Evolutionary conservation across 37 sponge, comb jelly and placozoan genomes (phyloP).

Genomic region (Oscarella lobularis): DNA sequence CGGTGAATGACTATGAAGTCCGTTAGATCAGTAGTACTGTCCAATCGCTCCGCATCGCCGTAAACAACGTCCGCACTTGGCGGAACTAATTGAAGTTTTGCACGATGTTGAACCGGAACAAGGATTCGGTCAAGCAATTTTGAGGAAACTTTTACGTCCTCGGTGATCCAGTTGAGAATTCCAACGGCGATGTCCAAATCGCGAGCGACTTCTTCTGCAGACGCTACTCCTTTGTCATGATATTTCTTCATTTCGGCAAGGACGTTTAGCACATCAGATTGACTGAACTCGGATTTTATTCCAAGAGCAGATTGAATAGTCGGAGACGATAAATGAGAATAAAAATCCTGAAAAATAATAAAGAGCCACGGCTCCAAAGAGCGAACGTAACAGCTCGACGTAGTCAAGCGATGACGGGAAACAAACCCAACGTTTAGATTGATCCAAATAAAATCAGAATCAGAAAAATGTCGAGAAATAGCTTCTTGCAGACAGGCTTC

Average conservation of each 20-base stretch:
- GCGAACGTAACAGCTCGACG: not conserved
- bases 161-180: not conserved
- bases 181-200: not conserved
- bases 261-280: not conserved
- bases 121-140: no score
- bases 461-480: no score
- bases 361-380: not conserved
- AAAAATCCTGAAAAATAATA: not conserved
- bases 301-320: no score
- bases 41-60: no score
- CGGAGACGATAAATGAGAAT: no score
- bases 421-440: not conserved
- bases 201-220: not conserved
- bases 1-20: no score
- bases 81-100: no score
- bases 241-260: not conserved
- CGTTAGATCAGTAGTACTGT: no score
- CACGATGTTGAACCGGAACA: no score
- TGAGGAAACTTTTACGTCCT: no score
- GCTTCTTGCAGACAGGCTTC: not conserved
- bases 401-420: not conserved
- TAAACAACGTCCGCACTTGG: no score
- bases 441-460: not conserved
- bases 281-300: not conserved
- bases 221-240: not conserved